A percentile compares a stretch with the other conserved stretches of the same genome.
Evolutionary conservation across 2,888 invertebrate species (phyloP).

Genomic region (Arrhopalites spinosus): DNA sequence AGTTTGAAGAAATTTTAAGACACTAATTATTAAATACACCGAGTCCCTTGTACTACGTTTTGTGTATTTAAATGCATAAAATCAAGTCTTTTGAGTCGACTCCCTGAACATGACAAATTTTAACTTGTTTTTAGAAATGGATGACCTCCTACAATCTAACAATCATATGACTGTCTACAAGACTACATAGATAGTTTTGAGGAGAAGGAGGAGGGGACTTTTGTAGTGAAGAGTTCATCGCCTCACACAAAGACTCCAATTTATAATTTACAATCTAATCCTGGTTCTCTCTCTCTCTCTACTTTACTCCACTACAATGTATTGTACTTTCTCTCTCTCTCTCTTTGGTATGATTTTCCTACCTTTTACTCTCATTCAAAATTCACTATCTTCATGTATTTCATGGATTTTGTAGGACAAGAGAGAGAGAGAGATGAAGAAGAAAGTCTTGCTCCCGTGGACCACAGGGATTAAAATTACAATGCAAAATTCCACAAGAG

Average conservation of each 20-base stretch:
- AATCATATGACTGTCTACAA: too few species aligned
- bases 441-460: conserved; percentile 18
- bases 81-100: neutral
- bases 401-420: conserved; percentile 28
- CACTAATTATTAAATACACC: conserved; percentile 13
- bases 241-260: conserved; percentile 25
- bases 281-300: conserved; percentile 15
- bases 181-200: too few species aligned
- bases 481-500: conserved; percentile 26
- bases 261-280: conserved; percentile 38
- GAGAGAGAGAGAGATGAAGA: conserved; percentile 29
- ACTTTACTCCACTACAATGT: neutral
- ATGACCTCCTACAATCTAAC: too few species aligned
- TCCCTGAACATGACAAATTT: conserved; percentile 22
- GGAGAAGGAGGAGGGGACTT: too few species aligned
- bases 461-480: conserved; percentile 27
- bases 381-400: conserved; percentile 24
- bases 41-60: too few species aligned
- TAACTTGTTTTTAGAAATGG: neutral
- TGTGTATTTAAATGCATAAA: neutral
- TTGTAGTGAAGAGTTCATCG: conserved; percentile 8
- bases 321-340: too few species aligned
- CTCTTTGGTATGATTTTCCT: conserved; percentile 8
- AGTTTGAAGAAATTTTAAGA: too few species aligned
- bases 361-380: conserved; percentile 38